Conservation (phyloP, 2,888 invertebrate genomes). For the Acleris literana region DNA sequence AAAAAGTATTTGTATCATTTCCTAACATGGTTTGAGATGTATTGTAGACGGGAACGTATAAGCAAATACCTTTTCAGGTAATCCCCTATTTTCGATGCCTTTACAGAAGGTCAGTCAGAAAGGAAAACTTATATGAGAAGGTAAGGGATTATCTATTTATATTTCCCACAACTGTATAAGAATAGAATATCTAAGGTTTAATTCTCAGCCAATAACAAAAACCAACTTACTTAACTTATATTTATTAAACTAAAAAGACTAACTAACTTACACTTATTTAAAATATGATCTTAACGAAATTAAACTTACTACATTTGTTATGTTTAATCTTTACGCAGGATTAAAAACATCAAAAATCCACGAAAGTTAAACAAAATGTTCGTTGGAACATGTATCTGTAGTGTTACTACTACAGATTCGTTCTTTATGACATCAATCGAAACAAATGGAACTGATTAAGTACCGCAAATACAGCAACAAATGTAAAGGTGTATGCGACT, state of each 20-base stretch:
- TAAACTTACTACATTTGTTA: too few relatives aligned
- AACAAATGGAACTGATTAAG: constrained; percentile 56
- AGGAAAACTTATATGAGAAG: not conserved
- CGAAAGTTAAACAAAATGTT: constrained; percentile 24
- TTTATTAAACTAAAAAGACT: constrained; percentile 19
- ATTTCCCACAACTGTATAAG: not conserved
- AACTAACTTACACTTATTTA: constrained; percentile 1
- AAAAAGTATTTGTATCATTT: too few relatives aligned
- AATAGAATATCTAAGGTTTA: not conserved
- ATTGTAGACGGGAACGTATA: too few relatives aligned
- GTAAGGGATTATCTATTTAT: not conserved
- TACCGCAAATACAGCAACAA: constrained; percentile 56
- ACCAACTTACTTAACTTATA: constrained; percentile 1
- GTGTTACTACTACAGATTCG: constrained; percentile 45
- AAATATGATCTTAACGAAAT: too few relatives aligned
- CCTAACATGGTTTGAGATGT: too few relatives aligned
- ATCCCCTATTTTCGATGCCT: too few relatives aligned
- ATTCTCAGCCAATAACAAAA: not conserved
- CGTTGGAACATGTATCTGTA: constrained; percentile 36
- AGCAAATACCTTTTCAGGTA: too few relatives aligned
- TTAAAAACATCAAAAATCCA: constrained; percentile 17
- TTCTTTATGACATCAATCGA: constrained; percentile 53
- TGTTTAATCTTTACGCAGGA: constrained; percentile 11
- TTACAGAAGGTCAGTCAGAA: too few relatives aligned
- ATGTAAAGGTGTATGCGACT: constrained; percentile 62